These are phyloP conservation scores for Fissipunctia ypsillon DNA, from an alignment of 2,888 invertebrate genomes.

Conservation along the genomic window DNA sequence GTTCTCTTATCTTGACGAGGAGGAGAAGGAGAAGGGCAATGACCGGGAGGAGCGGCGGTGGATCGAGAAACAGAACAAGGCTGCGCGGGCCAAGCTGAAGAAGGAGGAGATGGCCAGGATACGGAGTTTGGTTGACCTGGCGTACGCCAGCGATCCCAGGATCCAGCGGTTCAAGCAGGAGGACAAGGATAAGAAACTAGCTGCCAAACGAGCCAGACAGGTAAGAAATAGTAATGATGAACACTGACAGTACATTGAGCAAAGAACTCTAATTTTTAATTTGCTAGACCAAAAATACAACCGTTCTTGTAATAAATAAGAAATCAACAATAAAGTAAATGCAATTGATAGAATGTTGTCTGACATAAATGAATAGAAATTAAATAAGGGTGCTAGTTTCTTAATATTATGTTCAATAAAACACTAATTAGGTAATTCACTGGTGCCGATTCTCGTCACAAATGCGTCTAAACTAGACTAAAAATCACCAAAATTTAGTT, in stretches of 20 bases:
- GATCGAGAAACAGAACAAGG: slow-evolving; percentile 99
- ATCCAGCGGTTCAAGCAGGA: slow-evolving; percentile 98
- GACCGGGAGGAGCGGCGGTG: slow-evolving; percentile 98
- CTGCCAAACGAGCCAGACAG: slow-evolving; percentile 96
- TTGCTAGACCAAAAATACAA: too few species aligned
- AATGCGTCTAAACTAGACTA: too few species aligned
- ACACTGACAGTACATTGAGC: not conserved
- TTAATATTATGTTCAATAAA: too few species aligned
- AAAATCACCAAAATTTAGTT: too few species aligned
- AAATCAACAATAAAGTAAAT: too few species aligned
- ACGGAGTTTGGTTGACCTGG: slow-evolving; percentile 97
- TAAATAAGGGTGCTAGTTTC: too few species aligned
- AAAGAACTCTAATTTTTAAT: too few species aligned
- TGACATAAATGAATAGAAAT: too few species aligned
- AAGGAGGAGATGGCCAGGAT: slow-evolving; percentile 99
- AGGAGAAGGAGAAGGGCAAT: slow-evolving; percentile 99
- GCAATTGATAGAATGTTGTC: too few species aligned
- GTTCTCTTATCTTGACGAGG: slow-evolving; percentile 99
- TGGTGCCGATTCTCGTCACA: too few species aligned
- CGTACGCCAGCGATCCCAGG: slow-evolving; percentile 98
- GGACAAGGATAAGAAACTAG: slow-evolving; percentile 97
- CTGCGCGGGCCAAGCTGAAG: slow-evolving; percentile 96
- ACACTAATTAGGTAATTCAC: too few species aligned
- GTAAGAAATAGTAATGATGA: slow-evolving; percentile 67
- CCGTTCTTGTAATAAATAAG: too few species aligned